phyloP scores from a whole-genome alignment of 2,888 invertebrate genomes.

The Apotomis turbidana region DNA sequence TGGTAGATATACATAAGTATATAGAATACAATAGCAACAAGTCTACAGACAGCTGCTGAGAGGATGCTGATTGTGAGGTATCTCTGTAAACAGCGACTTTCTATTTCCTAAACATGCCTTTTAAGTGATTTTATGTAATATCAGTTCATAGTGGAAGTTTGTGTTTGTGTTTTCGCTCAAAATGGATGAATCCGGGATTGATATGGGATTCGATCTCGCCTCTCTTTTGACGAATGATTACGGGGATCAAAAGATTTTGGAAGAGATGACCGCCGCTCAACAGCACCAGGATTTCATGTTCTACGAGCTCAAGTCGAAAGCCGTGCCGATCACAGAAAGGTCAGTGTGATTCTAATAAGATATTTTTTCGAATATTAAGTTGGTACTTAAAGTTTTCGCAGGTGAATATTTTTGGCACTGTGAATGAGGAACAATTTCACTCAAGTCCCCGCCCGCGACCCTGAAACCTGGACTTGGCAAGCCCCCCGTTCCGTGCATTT shows the following conservation, averaged over 20 bases:
- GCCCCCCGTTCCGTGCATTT: conserved; percentile 69
- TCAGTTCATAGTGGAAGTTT: conserved; percentile 65
- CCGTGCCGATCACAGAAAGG: conserved; percentile 84
- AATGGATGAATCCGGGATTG: conserved; percentile 87
- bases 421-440: conserved; percentile 78
- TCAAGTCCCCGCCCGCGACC: conserved; percentile 70
- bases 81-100: conserved; percentile 64
- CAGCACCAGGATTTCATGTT: conserved; percentile 85
- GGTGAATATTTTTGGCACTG: conserved; percentile 78
- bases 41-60: conserved; percentile 72
- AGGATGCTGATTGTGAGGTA: conserved; percentile 75
- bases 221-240: conserved; percentile 83
- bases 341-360: conserved; percentile 60
- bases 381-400: conserved; percentile 25
- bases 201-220: conserved; percentile 86
- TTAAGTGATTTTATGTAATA: conserved; percentile 55
- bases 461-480: conserved; percentile 80
- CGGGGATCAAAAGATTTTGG: conserved; percentile 80
- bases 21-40: conserved; percentile 74
- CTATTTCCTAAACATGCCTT: conserved; percentile 64
- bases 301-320: conserved; percentile 85
- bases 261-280: conserved; percentile 83
- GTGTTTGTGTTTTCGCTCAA: conserved; percentile 68
- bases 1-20: conserved; percentile 51
- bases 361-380: conserved; percentile 40